A percentile compares a stretch with the other conserved stretches of the same genome.
These are phyloP conservation scores for Microcaecilia unicolor DNA, from an alignment of 2,797 vertebrate genomes.

Conservation along the genomic window DNA sequence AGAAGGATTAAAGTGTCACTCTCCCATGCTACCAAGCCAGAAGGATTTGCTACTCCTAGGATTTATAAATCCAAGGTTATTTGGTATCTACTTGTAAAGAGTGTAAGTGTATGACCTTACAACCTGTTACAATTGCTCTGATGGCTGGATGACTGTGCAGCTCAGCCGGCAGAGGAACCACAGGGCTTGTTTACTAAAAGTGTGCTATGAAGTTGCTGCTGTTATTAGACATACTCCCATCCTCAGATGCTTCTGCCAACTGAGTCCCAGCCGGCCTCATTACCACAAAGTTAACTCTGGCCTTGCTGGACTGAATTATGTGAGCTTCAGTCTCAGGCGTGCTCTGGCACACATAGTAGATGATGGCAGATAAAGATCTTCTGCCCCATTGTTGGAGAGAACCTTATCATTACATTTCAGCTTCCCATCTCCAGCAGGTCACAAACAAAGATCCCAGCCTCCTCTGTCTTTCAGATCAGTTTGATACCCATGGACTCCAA, in stretches of 20 bases:
- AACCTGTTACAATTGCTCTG: conserved; percentile 35
- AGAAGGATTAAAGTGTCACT: conserved; percentile 42
- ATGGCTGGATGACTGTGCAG: conserved; percentile 42
- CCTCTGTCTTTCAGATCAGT: conserved; percentile 80
- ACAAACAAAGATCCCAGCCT: conserved; percentile 81
- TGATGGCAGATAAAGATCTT: no score
- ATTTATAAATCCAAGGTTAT: conserved; percentile 33
- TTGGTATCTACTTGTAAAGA: conserved; percentile 41
- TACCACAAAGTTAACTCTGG: conserved; percentile 83
- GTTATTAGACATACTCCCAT: conserved; percentile 51
- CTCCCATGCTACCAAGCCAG: conserved; percentile 32
- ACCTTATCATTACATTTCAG: conserved; percentile 82
- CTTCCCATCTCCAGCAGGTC: conserved; percentile 81
- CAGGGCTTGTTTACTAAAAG: no score
- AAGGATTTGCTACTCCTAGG: conserved; percentile 19
- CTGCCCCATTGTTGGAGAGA: conserved; percentile 81
- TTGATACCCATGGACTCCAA: conserved; percentile 82
- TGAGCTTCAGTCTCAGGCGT: conserved; percentile 86
- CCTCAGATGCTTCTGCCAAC: conserved; percentile 50
- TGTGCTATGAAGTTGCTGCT: no score
- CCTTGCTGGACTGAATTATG: conserved; percentile 85
- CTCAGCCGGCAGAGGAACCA: no score
- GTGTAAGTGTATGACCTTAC: conserved; percentile 56
- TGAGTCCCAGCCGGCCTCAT: conserved; percentile 54
- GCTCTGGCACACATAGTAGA: conserved; percentile 78